Conservation (phyloP, 2,888 invertebrate genomes). For the Osedax frankpressi region DNA sequence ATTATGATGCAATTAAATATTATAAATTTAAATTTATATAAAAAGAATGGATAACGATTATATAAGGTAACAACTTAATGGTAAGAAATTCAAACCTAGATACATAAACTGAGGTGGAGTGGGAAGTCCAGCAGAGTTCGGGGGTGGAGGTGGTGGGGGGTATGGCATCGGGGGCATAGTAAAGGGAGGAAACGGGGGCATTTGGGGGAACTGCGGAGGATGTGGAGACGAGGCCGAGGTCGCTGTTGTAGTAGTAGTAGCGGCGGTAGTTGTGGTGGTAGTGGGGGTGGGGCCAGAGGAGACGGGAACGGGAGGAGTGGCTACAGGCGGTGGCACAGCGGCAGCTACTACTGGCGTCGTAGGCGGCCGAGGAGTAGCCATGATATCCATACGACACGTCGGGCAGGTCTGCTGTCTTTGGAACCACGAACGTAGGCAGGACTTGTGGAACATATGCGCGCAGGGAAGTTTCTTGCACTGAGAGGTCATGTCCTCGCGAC, state of each 20-base stretch:
- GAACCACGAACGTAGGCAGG: conserved; percentile 95
- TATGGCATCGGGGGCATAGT: background rate
- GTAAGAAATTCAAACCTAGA: too few relatives aligned
- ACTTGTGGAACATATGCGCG: conserved; percentile 96
- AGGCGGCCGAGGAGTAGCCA: conserved; percentile 33
- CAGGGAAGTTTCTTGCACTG: conserved; percentile 84
- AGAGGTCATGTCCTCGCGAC: conserved; percentile 69
- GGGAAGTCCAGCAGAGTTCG: too few relatives aligned
- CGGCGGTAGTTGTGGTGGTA: background rate
- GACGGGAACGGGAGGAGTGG: background rate
- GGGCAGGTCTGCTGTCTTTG: conserved; percentile 99
- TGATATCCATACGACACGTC: conserved; percentile 82
- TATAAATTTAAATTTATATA: too few relatives aligned
- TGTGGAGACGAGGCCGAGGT: background rate
- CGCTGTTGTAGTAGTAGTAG: background rate
- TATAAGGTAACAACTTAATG: too few relatives aligned
- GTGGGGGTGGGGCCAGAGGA: background rate
- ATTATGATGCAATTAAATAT: too few relatives aligned
- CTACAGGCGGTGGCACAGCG: conserved; percentile 28
- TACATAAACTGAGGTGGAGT: too few relatives aligned
- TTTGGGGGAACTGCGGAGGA: background rate
- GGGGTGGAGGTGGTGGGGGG: background rate
- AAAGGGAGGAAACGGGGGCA: background rate
- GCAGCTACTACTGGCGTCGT: conserved; percentile 23
- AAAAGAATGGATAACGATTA: too few relatives aligned